Percentiles rank a stretch among this genome's conserved stretches.
Evolutionary conservation across 2,797 vertebrate species (phyloP).

Genomic region (Cyprinella venusta): DNA sequence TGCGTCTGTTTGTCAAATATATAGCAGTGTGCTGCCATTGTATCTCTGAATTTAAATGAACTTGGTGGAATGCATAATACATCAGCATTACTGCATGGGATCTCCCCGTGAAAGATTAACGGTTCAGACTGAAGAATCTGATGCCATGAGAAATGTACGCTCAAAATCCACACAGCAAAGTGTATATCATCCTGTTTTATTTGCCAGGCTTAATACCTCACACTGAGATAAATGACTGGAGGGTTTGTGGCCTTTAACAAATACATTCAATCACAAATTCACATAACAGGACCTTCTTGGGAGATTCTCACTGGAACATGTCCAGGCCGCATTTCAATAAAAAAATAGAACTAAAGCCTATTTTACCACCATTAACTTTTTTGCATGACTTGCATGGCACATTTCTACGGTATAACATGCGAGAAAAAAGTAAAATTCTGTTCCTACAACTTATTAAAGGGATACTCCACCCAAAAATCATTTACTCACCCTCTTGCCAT

Average conservation of each 20-base stretch:
- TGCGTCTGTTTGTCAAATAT: constrained; percentile 59
- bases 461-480: neutral
- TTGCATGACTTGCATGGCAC: neutral
- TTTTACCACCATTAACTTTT: neutral
- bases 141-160: constrained; percentile 69
- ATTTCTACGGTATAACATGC: neutral
- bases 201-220: constrained; percentile 51
- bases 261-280: constrained; percentile 32
- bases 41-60: constrained; percentile 59
- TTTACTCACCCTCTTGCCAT: too few species aligned
- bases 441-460: neutral
- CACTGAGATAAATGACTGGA: constrained; percentile 59
- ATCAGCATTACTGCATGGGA: constrained; percentile 71
- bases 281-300: neutral
- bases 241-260: constrained; percentile 47
- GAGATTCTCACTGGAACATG: neutral
- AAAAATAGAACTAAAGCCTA: neutral
- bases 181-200: constrained; percentile 63
- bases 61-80: constrained; percentile 64
- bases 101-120: constrained; percentile 70
- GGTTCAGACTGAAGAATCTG: constrained; percentile 59
- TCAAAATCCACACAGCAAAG: constrained; percentile 61
- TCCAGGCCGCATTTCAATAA: neutral
- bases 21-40: constrained; percentile 16
- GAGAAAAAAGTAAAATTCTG: neutral